Evolutionary conservation across 64 coral and sea anemone species (phyloP).

Genomic region (Stichodactyla mertensii): DNA sequence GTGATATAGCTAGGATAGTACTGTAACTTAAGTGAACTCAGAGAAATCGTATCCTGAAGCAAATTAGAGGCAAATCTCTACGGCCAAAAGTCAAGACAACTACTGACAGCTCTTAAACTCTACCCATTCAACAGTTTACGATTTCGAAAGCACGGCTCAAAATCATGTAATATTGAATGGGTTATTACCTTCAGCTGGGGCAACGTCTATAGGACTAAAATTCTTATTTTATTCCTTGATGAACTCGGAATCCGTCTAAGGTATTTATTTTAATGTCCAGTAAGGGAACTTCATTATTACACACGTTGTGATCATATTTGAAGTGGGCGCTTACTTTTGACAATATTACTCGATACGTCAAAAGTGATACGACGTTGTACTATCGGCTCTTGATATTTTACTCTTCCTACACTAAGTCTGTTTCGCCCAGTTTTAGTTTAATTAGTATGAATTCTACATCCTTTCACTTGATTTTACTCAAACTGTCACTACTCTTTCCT

Average conservation of each 20-base stretch:
- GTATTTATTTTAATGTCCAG: too few species aligned
- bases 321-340: neutral
- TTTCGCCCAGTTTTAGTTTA: too few species aligned
- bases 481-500: too few species aligned
- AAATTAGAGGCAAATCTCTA: neutral
- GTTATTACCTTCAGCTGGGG: neutral
- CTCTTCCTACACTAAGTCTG: too few species aligned
- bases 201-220: neutral
- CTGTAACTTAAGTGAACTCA: neutral
- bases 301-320: neutral
- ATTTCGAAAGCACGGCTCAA: neutral
- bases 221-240: too few species aligned
- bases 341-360: neutral
- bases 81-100: conserved; percentile 1
- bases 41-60: neutral
- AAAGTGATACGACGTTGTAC: neutral
- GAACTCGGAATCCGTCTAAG: too few species aligned
- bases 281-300: neutral
- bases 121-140: conserved; percentile 1
- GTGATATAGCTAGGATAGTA: neutral
- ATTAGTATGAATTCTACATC: too few species aligned
- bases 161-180: neutral
- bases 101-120: conserved; percentile 5
- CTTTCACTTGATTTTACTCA: too few species aligned
- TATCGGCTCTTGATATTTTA: too few species aligned